Percentiles rank a stretch among this genome's conserved stretches.
These are phyloP conservation scores for Cephus nigrinus DNA, from an alignment of 2,888 invertebrate genomes.

Conservation along the genomic window DNA sequence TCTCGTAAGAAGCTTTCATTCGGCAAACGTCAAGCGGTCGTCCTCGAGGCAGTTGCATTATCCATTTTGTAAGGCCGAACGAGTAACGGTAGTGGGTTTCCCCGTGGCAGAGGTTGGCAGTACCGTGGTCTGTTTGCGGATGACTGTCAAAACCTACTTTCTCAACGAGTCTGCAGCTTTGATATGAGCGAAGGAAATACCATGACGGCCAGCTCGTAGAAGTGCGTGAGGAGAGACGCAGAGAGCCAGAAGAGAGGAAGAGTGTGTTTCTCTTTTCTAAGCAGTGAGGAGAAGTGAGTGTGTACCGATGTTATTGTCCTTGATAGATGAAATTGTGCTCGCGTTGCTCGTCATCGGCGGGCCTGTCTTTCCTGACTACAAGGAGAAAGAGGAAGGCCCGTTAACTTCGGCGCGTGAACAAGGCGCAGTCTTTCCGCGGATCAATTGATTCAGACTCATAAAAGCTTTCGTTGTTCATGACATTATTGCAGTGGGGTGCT, in stretches of 20 bases:
- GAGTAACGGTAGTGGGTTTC: background rate
- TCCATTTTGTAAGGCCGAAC: background rate
- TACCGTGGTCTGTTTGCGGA: conserved; percentile 53
- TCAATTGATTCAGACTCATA: conserved; percentile 4
- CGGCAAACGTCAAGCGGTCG: background rate
- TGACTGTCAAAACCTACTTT: conserved; percentile 63
- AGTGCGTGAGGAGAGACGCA: conserved; percentile 13
- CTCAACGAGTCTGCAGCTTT: conserved; percentile 29
- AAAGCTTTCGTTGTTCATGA: conserved; percentile 21
- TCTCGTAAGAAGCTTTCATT: background rate
- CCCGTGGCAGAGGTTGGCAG: conserved; percentile 37
- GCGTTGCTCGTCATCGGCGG: conserved; percentile 2
- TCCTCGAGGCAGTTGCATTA: background rate
- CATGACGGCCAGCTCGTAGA: conserved; percentile 26
- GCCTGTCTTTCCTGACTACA: background rate
- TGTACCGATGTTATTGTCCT: conserved; percentile 10
- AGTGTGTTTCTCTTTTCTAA: conserved; percentile 19
- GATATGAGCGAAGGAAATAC: conserved; percentile 17
- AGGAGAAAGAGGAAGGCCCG: conserved; percentile 4
- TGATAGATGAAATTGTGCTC: background rate
- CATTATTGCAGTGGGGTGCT: conserved; percentile 33
- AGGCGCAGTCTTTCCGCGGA: background rate
- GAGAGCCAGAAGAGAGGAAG: conserved; percentile 15
- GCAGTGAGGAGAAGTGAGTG: conserved; percentile 20
- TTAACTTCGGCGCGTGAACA: background rate